Percentiles rank a stretch among this genome's conserved stretches.
Evolutionary conservation across 37 sponge, comb jelly and placozoan genomes (phyloP).

Genomic region (Ephydatia muelleri): DNA sequence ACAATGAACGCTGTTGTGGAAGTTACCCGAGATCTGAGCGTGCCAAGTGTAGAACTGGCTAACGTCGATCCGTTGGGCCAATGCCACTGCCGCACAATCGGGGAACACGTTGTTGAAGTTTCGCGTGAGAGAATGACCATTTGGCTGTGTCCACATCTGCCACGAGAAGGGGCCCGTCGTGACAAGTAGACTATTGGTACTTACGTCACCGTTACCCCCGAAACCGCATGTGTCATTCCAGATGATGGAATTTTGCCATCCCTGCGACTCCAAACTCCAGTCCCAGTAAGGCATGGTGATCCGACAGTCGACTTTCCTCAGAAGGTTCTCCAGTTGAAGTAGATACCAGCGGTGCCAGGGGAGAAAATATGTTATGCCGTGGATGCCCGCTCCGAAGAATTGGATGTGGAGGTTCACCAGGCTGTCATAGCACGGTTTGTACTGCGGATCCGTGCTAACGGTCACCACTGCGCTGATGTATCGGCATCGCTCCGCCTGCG

Average conservation of each 20-base stretch:
- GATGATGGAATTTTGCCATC: not conserved
- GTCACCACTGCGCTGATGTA: slow-evolving; percentile 29
- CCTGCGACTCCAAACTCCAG: slow-evolving; percentile 17
- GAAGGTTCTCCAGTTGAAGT: slow-evolving; percentile 40
- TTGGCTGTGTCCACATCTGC: slow-evolving; percentile 8
- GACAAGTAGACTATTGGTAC: slow-evolving; percentile 1
- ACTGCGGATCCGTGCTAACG: slow-evolving; percentile 21
- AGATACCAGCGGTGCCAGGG: slow-evolving; percentile 44
- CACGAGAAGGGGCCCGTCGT: slow-evolving; percentile 24
- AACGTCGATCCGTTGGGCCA: not conserved
- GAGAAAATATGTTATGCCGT: slow-evolving; percentile 21
- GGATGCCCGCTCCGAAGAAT: not conserved
- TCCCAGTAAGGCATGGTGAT: slow-evolving; percentile 55
- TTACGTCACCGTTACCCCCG: not conserved
- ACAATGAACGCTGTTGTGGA: slow-evolving; percentile 22
- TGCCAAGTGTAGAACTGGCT: slow-evolving; percentile 36
- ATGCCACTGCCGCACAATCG: slow-evolving; percentile 24
- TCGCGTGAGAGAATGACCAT: slow-evolving; percentile 21
- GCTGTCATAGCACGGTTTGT: slow-evolving; percentile 41
- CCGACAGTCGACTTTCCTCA: slow-evolving; percentile 33
- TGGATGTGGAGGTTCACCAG: slow-evolving; percentile 16
- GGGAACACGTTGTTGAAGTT: slow-evolving; percentile 33
- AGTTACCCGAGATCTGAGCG: not conserved
- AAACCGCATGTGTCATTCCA: slow-evolving; percentile 22
- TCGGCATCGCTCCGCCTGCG: slow-evolving; percentile 2